Evolutionary conservation across 2,797 vertebrate genomes (phyloP).

Genomic region (Octomys mimax): DNA sequence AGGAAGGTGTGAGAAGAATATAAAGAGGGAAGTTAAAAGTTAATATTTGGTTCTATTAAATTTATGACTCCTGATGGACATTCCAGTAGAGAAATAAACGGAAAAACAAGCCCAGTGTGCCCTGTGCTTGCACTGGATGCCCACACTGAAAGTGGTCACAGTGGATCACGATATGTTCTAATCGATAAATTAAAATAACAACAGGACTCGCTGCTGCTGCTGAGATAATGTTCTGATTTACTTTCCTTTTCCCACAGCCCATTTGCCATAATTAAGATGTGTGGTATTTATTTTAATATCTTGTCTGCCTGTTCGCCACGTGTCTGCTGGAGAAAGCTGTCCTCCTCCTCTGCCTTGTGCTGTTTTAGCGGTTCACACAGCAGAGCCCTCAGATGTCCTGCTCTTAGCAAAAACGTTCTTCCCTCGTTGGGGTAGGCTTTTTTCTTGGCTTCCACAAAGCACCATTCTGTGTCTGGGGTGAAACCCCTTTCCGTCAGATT

Average conservation of each 20-base stretch:
- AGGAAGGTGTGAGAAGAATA: neutral
- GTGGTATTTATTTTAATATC: neutral
- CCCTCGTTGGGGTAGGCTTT: neutral
- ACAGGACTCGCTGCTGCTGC: neutral
- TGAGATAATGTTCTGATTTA: neutral
- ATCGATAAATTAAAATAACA: neutral
- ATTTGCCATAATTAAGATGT: neutral
- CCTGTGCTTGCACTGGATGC: neutral
- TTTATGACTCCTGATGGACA: neutral
- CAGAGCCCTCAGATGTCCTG: neutral
- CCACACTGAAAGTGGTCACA: neutral
- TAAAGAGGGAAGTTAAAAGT: neutral
- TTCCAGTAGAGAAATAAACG: neutral
- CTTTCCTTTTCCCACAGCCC: neutral
- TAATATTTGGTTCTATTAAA: neutral
- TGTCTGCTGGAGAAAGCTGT: neutral
- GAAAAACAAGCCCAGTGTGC: neutral
- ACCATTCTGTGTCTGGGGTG: neutral
- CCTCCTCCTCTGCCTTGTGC: neutral
- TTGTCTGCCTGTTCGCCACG: neutral
- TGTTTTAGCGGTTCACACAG: slow-evolving; percentile 8
- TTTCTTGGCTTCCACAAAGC: neutral
- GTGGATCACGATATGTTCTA: neutral
- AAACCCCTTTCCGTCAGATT: neutral
- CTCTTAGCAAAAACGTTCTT: neutral